Evolutionary conservation across 2,888 invertebrate species (phyloP), one percentile per base, ranked within the genome.

Genomic region (Horisme vitalbata): DNA sequence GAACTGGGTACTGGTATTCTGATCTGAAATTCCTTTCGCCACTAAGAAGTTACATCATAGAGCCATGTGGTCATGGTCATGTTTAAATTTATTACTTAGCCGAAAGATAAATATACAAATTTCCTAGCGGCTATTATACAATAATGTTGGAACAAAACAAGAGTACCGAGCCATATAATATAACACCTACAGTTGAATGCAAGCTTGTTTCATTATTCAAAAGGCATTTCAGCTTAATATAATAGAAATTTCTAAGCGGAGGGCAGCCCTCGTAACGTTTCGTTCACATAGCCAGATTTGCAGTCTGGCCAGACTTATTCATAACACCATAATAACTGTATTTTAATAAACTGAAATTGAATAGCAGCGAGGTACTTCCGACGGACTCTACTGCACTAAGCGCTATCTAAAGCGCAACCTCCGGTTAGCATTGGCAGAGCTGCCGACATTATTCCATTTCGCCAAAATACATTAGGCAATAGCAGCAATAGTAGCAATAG

Each of bases 381-480:
- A 57, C 66, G 54, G 67, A 68, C 68, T 57, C 61, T 57, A 63
- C 66, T 68, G 68, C 63, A 69, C 71, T 71, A 73, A 75, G 73
- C 69, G 72, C 76, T 69, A 76, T 79, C 76, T 79, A 79, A 81
- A 81, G 82, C 74, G 71, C 70, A 76, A 79, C 73, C 75, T 71
- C 73, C 68, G 70, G 70, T 65, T 65, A 69, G 71, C 65, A 70
- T 68, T 61, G 71, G 67, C 32, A 20, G 59, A 67, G 63, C 65
- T 68, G 37, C 59, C 64, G 63, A 76, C 75, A 75, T 75, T 78
- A 79, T 82, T 81, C 79, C 81, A 82, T 82, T 83, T 75, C 74
- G 48, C 73, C 74, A 73, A 86, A 86, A 87, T 84, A 83, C 86
- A 84, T 87, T 84, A 86, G 75, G 80, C 83, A 80, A 83, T 35